Conservation (phyloP, 1,140 invertebrate species). For the Aphis craccivora region DNA sequence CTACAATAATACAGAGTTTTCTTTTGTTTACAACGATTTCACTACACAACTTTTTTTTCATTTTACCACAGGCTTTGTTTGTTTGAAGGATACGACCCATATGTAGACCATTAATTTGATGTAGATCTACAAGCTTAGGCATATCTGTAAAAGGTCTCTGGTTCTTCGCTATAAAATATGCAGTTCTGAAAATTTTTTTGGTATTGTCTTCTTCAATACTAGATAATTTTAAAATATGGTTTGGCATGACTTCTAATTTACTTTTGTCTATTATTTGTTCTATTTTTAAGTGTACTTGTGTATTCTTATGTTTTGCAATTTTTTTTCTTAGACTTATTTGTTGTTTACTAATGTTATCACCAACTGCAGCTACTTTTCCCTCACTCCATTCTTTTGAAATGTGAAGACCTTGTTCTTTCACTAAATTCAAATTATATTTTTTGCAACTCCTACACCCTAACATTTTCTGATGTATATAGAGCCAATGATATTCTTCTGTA, state of each 20-base stretch:
- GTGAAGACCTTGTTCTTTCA: not conserved
- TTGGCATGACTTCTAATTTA: slow-evolving; percentile 28
- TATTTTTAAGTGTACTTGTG: slow-evolving; percentile 29
- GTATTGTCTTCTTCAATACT: not conserved
- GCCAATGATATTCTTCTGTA: not conserved
- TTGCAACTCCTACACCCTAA: not conserved
- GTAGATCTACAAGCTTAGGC: slow-evolving; percentile 4
- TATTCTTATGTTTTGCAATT: slow-evolving; percentile 28
- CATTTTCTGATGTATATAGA: not conserved
- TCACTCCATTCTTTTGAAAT: slow-evolving; percentile 11
- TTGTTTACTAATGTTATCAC: not conserved
- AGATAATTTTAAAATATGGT: slow-evolving; percentile 21
- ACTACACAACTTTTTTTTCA: slow-evolving; percentile 30
- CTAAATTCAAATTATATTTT: slow-evolving; percentile 17
- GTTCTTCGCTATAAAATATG: slow-evolving; percentile 26
- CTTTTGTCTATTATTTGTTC: not conserved
- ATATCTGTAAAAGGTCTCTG: slow-evolving; percentile 33
- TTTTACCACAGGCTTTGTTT: slow-evolving; percentile 16
- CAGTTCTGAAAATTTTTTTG: not conserved
- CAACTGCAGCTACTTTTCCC: not conserved
- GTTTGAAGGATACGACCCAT: not conserved
- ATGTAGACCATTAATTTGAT: slow-evolving; percentile 17
- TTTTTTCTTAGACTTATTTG: slow-evolving; percentile 19
- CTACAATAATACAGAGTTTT: slow-evolving; percentile 31
- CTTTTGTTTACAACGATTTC: slow-evolving; percentile 33